Evolutionary conservation across 2,888 invertebrate genomes (phyloP), one percentile per base, ranked within the genome.

Genomic region (Thereva unica): DNA sequence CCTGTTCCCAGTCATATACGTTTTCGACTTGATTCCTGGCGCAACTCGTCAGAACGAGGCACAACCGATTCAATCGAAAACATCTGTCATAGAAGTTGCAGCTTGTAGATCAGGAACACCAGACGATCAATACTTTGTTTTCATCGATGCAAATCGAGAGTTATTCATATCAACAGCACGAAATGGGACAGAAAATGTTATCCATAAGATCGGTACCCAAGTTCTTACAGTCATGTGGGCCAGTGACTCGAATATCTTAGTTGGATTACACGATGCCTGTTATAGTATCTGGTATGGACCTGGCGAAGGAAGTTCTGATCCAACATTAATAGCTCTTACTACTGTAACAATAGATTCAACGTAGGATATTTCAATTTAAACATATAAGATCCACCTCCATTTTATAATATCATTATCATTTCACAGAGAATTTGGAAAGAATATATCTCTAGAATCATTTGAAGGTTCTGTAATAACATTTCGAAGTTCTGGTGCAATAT

Each of bases 121-220:
- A 0, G 86, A 85, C 42, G 93, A 93, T 74, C 86, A 97, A 70
- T 91, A 91, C 74, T 81, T 97, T 52, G 95, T 95, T 0, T 83
- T 97, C 67, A 84, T 97, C 37, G 98, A 99, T 81, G 87, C 86
- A 74, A 95, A 95, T 76, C 86, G 89, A 73, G 97, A 97, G 80
- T 83, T 97, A 10, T 93, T 90, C 77, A 84, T 97, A 12, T 86
- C 93, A 3, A 86, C 91, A 67, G 74, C 77, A 1, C 71, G 77
- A 1, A 1, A 64, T 69, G 68, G 41, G 4, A 54, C 55, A 10
- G 70, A 70, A 12, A 50, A 52, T 47, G 23, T 41, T 8, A 61
- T 69, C n/a, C 69, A 69, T 41, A 81, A 81, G 68, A 80, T 81
- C 44, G 80, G 81, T 41, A 82, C 84, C 1, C 85, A 85, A 73